A percentile compares a stretch with the other conserved stretches of the same genome.
phyloP scores from a whole-genome alignment of 2,113 vertebrate species.

The Drymodes brunneopygia region DNA sequence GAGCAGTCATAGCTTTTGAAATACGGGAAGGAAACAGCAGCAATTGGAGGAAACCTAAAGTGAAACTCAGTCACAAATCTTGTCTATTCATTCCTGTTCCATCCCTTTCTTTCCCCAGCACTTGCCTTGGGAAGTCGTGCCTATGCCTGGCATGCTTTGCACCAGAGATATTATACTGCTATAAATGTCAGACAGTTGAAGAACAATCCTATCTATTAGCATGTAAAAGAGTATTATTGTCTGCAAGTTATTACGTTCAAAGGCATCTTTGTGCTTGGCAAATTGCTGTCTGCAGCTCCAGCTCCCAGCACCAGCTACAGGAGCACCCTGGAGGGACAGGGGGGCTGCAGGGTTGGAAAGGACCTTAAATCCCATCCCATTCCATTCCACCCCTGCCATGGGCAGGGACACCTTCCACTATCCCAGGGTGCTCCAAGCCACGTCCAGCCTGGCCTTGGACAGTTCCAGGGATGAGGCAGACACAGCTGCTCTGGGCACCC shows the following conservation, averaged over 20 bases:
- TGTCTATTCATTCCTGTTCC: not conserved
- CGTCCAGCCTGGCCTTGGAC: rapidly evolving
- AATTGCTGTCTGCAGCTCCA: constrained; percentile 20
- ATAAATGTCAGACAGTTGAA: constrained; percentile 34
- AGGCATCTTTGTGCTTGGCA: not conserved
- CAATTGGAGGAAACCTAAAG: not conserved
- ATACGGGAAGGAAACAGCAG: constrained; percentile 12
- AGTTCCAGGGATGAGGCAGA: not conserved
- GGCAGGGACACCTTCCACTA: not conserved
- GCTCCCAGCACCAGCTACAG: not conserved
- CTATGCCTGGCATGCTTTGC: not conserved
- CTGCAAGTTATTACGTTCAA: constrained; percentile 7
- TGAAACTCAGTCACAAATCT: constrained; percentile 7
- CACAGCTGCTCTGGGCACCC: not conserved
- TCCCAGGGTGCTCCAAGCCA: not conserved
- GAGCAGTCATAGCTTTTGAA: not conserved
- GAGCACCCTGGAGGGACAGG: not conserved
- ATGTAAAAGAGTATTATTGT: constrained; percentile 29
- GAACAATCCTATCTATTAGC: constrained; percentile 43
- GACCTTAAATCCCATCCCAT: not conserved
- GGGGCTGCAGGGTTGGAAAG: not conserved
- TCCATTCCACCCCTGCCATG: not conserved
- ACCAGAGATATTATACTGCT: not conserved
- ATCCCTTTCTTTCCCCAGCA: not conserved
- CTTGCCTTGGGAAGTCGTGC: not conserved